Evolutionary conservation across 2,888 invertebrate genomes (phyloP).

Genomic region (Dryomyza anilis): DNA sequence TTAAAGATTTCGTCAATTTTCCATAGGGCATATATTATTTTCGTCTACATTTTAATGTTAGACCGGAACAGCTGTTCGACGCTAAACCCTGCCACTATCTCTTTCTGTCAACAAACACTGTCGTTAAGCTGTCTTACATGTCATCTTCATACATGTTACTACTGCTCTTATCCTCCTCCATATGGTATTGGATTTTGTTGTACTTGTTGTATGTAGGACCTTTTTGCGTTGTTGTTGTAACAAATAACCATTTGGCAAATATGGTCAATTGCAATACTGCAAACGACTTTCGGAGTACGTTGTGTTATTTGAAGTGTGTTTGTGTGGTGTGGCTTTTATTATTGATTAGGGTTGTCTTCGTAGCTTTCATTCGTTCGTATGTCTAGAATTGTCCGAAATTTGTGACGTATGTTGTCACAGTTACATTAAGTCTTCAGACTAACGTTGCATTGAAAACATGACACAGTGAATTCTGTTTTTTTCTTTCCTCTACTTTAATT

Average conservation of each 20-base stretch:
- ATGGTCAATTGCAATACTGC: background rate
- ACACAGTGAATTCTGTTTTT: background rate
- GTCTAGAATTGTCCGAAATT: too few species aligned
- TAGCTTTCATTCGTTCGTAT: background rate
- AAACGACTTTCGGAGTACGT: background rate
- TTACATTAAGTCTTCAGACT: background rate
- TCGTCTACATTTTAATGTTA: too few species aligned
- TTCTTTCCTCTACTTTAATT: background rate
- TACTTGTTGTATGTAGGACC: background rate
- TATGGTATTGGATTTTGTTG: background rate
- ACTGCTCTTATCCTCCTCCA: background rate
- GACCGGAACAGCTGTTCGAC: too few species aligned
- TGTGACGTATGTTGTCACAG: background rate
- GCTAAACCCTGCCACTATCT: too few species aligned
- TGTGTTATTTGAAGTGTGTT: too few species aligned
- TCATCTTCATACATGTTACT: background rate
- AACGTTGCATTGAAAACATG: background rate
- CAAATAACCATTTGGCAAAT: constrained; percentile 5
- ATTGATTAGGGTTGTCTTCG: constrained; percentile 3
- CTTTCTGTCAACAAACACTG: background rate
- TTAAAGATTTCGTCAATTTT: too few species aligned
- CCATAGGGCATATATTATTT: too few species aligned
- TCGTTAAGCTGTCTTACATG: constrained; percentile 1
- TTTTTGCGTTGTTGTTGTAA: too few species aligned
- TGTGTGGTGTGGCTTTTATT: constrained; percentile 16